Conservation (phyloP, 2,113 vertebrate genomes). For the Empidonax alnorum region DNA sequence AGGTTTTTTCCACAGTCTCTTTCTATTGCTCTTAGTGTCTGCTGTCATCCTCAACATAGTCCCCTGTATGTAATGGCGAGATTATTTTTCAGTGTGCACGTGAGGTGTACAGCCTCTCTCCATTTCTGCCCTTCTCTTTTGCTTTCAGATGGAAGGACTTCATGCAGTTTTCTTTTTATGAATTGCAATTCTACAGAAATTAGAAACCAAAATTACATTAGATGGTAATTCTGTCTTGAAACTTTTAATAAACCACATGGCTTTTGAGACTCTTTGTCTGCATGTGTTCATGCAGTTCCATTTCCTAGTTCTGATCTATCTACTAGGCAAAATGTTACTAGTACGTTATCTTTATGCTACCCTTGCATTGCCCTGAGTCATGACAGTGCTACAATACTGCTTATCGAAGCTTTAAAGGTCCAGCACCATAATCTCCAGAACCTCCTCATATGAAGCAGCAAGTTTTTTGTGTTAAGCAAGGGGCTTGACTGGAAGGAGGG, state of each 20-base stretch:
- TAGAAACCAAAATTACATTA: slow-evolving; percentile 61
- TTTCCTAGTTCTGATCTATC: background rate
- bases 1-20: background rate
- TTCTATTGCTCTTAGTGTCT: background rate
- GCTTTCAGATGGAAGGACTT: background rate
- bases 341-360: background rate
- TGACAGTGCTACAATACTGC: background rate
- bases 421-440: slow-evolving; percentile 30
- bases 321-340: background rate
- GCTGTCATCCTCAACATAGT: background rate
- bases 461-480: slow-evolving; percentile 24
- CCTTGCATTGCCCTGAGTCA: slow-evolving; percentile 11
- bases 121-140: background rate
- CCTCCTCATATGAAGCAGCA: slow-evolving; percentile 9
- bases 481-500: slow-evolving; percentile 38
- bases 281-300: background rate
- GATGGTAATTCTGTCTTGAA: slow-evolving; percentile 42
- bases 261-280: slow-evolving; percentile 32
- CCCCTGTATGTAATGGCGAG: background rate
- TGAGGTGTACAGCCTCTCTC: background rate
- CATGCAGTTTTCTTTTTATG: background rate
- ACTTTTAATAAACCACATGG: slow-evolving; percentile 20
- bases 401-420: slow-evolving; percentile 23
- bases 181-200: background rate
- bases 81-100: background rate